phyloP scores from a whole-genome alignment of 2,113 vertebrate genomes.

The Ondatra zibethicus region DNA sequence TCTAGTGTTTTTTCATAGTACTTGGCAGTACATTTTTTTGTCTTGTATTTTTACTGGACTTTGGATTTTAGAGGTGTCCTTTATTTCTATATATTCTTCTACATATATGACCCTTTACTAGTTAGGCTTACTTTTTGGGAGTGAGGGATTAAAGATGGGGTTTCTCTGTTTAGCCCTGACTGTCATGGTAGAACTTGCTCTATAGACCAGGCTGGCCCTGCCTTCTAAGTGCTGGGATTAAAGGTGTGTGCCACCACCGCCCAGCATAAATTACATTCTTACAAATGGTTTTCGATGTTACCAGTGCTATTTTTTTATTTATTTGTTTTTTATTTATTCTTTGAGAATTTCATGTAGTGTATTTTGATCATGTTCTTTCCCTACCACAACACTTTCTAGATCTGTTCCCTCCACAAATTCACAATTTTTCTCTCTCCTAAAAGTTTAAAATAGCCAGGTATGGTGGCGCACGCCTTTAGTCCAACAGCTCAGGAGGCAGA shows the following conservation, averaged over 20 bases:
- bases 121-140: not conserved
- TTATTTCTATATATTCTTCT: constrained; percentile 1
- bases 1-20: not conserved
- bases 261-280: too few species aligned
- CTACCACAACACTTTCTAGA: too few species aligned
- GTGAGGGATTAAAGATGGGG: not conserved
- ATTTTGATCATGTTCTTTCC: too few species aligned
- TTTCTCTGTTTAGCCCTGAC: not conserved
- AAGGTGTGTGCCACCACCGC: not conserved
- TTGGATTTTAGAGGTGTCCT: constrained; percentile 2
- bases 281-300: too few species aligned
- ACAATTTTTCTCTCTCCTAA: too few species aligned
- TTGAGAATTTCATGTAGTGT: too few species aligned
- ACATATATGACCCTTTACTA: not conserved
- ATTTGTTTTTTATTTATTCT: too few species aligned
- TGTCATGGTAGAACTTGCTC: not conserved
- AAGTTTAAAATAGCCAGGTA: too few species aligned
- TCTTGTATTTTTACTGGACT: not conserved
- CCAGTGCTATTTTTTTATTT: too few species aligned
- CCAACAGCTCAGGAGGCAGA: too few species aligned
- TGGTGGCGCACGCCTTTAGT: too few species aligned
- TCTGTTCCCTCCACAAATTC: too few species aligned
- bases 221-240: not conserved
- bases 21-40: not conserved
- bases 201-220: not conserved